A percentile compares a stretch with the other conserved stretches of the same genome.
Conservation (phyloP, 2,113 vertebrate species). For the Mirza zaza region DNA sequence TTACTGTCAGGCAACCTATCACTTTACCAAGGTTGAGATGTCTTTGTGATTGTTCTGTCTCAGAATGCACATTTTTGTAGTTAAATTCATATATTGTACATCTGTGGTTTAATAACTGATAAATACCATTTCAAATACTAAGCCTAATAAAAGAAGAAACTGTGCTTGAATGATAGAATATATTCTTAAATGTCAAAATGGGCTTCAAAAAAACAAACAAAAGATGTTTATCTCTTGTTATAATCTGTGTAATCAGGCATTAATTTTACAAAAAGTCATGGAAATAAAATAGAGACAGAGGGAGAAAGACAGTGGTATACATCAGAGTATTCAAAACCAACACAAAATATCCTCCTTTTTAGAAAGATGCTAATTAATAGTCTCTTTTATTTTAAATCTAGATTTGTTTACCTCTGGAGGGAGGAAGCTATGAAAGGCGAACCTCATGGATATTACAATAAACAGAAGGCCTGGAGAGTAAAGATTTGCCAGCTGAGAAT, state of each 20-base stretch:
- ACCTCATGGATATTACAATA: background rate
- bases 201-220: background rate
- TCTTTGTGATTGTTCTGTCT: background rate
- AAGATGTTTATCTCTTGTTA: conserved; percentile 58
- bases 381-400: conserved; percentile 88
- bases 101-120: background rate
- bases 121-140: background rate
- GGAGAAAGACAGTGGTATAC: conserved; percentile 42
- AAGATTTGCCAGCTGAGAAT: conserved; percentile 79
- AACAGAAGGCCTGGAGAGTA: conserved; percentile 71
- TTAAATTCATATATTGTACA: background rate
- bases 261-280: conserved; percentile 30
- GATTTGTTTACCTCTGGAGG: conserved; percentile 73
- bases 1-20: background rate
- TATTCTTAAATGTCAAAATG: conserved; percentile 18
- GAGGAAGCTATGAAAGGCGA: conserved; percentile 27
- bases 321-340: conserved; percentile 57
- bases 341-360: conserved; percentile 63
- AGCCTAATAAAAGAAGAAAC: background rate
- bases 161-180: background rate
- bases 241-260: conserved; percentile 68
- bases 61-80: background rate
- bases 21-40: background rate
- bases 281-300: conserved; percentile 56
- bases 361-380: conserved; percentile 88